These are phyloP conservation scores for Indri indri DNA, from an alignment of 2,113 vertebrate species.

Conservation along the genomic window DNA sequence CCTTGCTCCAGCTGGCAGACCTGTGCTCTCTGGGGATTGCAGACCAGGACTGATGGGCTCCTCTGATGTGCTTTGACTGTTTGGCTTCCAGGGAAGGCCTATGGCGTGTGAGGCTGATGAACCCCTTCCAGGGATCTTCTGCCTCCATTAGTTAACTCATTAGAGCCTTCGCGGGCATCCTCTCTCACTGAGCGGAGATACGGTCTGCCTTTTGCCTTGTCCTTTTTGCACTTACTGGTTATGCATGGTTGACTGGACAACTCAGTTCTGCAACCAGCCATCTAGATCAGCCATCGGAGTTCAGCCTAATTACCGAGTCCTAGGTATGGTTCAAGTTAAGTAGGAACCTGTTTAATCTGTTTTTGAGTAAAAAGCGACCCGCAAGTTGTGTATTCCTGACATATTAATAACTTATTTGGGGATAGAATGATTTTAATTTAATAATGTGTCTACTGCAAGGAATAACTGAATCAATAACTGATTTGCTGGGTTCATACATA, in stretches of 20 bases:
- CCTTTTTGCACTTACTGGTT: background rate
- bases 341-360: background rate
- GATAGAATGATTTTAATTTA: background rate
- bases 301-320: background rate
- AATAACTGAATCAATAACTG: background rate
- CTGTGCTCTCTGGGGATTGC: constrained; percentile 67
- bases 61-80: constrained; percentile 78
- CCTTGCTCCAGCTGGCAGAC: constrained; percentile 74
- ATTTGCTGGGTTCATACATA: background rate
- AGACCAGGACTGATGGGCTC: constrained; percentile 56
- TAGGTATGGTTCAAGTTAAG: background rate
- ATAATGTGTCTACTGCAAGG: background rate
- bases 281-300: background rate
- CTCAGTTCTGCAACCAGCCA: constrained; percentile 45
- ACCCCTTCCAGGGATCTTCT: constrained; percentile 70
- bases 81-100: constrained; percentile 65
- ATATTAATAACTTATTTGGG: background rate
- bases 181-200: background rate
- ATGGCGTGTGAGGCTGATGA: background rate
- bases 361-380: background rate
- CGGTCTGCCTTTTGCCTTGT: background rate
- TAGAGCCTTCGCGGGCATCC: constrained; percentile 42
- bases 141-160: constrained; percentile 56
- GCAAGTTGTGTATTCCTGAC: background rate
- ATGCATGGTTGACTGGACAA: constrained; percentile 15